Evolutionary conservation across 2,888 invertebrate species (phyloP), one percentile per base, ranked within the genome.

Genomic region (Nemotelus pantherinus): DNA sequence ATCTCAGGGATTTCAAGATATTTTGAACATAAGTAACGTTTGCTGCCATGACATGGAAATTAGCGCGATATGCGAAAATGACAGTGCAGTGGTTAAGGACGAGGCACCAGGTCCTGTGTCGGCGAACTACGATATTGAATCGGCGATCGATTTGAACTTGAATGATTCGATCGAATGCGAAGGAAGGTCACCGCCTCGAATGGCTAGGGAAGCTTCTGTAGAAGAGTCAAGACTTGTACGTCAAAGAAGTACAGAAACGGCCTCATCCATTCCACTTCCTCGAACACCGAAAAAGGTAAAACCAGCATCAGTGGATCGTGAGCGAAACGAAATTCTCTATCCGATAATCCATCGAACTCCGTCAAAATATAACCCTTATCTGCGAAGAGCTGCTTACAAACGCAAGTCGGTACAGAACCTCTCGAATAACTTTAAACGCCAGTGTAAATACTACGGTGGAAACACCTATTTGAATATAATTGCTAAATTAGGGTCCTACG

Each of bases 241-340:
- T 4, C 5, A 39, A 4, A 3, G 4, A 4, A n/a, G n/a, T 47
- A 55, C 43, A 3, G 70, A 39, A 43, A 44, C 70, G 2, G 3
- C 43, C 6, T 47, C 41, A 7, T 6, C 6, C 9, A 44, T 58
- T 45, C 41, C 55, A 41, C 39, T 77, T 1, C 80, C 78, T 6
- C 72, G 67, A 41, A 79, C 79, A 50, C 78, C 79, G 6, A 78
- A 76, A 47, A 80, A 78, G 60, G n/a, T n/a, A 7, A 79, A 68
- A 67, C 25, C 77, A 3, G 57, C 64, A 6, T 70, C 63, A 10
- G 9, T 77, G 53, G 78, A 78, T 41, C 68, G 68, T 43, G 80
- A 80, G 76, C 55, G 68, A 7, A 60, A 45, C 7, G 78, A 78
- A 41, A 79, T 80, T n/a, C 60, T 80, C n/a, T 78, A 80, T 79